Evolutionary conservation across 1,140 invertebrate genomes (phyloP).

Genomic region (Ganaspis sp.): DNA sequence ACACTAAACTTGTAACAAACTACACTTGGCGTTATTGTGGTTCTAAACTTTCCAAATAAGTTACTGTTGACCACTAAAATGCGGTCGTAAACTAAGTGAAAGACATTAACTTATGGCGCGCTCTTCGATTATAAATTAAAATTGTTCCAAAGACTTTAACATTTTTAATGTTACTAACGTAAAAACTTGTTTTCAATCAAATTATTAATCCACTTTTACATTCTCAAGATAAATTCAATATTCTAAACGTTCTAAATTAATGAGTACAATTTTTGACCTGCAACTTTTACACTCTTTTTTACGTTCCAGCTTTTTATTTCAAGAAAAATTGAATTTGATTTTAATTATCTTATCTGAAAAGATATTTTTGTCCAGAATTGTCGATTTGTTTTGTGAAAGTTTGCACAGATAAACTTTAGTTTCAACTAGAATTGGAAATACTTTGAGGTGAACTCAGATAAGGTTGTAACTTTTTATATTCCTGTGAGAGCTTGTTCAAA

Average conservation of each 20-base stretch:
- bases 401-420: not conserved
- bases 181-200: too few species aligned
- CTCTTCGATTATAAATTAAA: not conserved
- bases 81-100: not conserved
- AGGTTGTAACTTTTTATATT: conserved; percentile 19
- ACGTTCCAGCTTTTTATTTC: too few species aligned
- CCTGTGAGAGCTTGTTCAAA: conserved; percentile 4
- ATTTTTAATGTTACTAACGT: not conserved
- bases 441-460: not conserved
- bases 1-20: not conserved
- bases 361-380: not conserved
- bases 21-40: not conserved
- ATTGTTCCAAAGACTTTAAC: not conserved
- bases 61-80: not conserved
- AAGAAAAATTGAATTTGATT: not conserved
- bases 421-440: not conserved
- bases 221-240: too few species aligned
- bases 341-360: not conserved
- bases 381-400: not conserved
- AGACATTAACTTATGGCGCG: not conserved
- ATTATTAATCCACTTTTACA: too few species aligned
- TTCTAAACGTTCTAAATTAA: too few species aligned
- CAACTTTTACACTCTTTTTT: too few species aligned
- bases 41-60: not conserved
- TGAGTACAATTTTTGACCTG: too few species aligned